Evolutionary conservation across 1,140 invertebrate genomes (phyloP).

Genomic region (Melanaphis sacchari): DNA sequence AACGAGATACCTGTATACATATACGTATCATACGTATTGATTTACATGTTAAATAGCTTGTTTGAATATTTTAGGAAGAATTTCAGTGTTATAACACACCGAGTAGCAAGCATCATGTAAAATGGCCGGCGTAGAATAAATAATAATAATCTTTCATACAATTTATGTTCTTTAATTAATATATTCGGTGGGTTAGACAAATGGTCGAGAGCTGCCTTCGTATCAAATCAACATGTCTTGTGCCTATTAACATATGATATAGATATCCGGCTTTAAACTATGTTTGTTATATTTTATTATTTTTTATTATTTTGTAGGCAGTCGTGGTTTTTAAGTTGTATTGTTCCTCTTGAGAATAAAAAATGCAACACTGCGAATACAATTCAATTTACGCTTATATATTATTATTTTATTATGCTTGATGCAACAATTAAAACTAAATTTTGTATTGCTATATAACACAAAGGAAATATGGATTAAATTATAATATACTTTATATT

Average conservation of each 20-base stretch:
- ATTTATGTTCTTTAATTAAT: constrained; percentile 30
- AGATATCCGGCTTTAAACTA: background rate
- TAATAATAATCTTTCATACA: background rate
- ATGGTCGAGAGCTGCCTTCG: background rate
- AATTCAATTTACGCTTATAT: background rate
- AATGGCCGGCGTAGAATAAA: background rate
- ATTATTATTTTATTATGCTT: background rate
- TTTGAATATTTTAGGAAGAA: constrained; percentile 5
- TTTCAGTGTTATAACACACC: background rate
- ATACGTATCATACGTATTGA: background rate
- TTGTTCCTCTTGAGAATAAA: constrained; percentile 22
- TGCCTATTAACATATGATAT: constrained; percentile 2
- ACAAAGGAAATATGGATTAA: background rate
- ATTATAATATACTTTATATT: background rate
- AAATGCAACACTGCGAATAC: background rate
- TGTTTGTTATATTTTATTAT: background rate
- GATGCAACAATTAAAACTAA: background rate
- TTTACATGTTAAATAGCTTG: constrained; percentile 13
- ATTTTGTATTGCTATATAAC: background rate
- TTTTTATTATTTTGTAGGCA: background rate
- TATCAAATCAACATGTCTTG: constrained; percentile 4
- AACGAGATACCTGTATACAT: background rate
- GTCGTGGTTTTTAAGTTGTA: background rate
- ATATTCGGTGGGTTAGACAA: background rate
- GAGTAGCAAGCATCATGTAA: background rate